Conservation (phyloP, 1,140 invertebrate species). For the Chrysomallon squamiferum region DNA sequence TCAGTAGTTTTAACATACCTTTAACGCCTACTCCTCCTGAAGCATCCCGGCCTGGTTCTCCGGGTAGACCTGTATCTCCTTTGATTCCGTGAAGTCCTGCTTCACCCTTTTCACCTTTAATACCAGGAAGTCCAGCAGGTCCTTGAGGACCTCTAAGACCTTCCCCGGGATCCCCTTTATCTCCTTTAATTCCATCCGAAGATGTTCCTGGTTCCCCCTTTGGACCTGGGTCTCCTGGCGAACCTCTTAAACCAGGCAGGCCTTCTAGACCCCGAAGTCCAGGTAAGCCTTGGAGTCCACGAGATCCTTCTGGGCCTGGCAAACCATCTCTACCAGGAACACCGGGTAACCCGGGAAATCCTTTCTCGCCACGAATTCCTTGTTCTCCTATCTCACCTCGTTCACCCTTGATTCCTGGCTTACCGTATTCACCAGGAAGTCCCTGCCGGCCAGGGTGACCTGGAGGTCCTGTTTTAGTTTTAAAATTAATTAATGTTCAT, state of each 20-base stretch:
- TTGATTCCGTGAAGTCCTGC: not conserved
- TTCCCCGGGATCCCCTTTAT: slow-evolving; percentile 2
- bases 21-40: not conserved
- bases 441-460: not conserved
- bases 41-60: not conserved
- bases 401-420: slow-evolving; percentile 1
- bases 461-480: not conserved
- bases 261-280: slow-evolving; percentile 30
- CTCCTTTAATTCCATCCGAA: not conserved
- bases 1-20: slow-evolving; percentile 7
- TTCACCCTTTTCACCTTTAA: not conserved
- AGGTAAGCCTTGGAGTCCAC: slow-evolving; percentile 3
- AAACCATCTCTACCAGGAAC: slow-evolving; percentile 7
- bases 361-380: slow-evolving; percentile 10
- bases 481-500: no score
- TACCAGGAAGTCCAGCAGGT: not conserved
- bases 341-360: slow-evolving; percentile 11
- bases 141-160: not conserved
- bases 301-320: slow-evolving; percentile 12
- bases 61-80: not conserved
- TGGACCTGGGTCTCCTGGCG: not conserved
- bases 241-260: slow-evolving; percentile 5
- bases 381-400: not conserved
- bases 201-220: slow-evolving; percentile 2
- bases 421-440: not conserved